Evolutionary conservation across 2,113 vertebrate genomes (phyloP), one percentile per base, ranked within the genome.

Genomic region (Montifringilla adamsi): DNA sequence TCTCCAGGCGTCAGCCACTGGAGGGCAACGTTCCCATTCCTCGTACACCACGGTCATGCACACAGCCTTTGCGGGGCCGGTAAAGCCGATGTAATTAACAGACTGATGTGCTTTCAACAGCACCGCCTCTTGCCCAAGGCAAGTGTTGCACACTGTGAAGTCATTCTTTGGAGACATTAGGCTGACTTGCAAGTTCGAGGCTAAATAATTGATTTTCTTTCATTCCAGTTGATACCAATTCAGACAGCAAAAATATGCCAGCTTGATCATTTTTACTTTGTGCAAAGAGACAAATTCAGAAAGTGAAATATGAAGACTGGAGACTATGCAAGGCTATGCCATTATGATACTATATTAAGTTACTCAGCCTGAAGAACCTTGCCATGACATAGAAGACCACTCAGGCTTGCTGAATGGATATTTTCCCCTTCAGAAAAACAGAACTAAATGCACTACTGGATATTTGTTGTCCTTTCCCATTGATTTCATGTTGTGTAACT

Each of bases 401-500:
- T 84, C 76, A 90, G 22, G 30, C n/a, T 66, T 93, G 85, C 91
- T 46, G 75, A 90, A 50, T 21, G 9, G 55, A 7, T 80, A 27
- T 69, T 66, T 84, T 83, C 50, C 49, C 46, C 78, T 64, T 73
- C n/a, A 82, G 62, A 91, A 55, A n/a, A 49, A 33, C 15, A 63
- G 15, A 73, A 84, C 62, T 73, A 85, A 88, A 55, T 90, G 85
- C 82, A 66, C 70, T 49, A 50, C 72, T 83, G 78, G 41, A 80
- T 58, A 73, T 78, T 90, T 72, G 41, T 63, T 88, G 79, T 77
- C 75, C 63, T 67, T 88, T 64, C 76, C 66, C 80, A 96, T 84
- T 93, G 95, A 96, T 96, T 96, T 93, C 24, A 68, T 26, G 74
- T 94, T 96, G 90, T 82, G 62, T 87, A 95, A 95, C 95, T 73